phyloP scores from a whole-genome alignment of 2,888 invertebrate genomes.

The Candidula unifasciata region DNA sequence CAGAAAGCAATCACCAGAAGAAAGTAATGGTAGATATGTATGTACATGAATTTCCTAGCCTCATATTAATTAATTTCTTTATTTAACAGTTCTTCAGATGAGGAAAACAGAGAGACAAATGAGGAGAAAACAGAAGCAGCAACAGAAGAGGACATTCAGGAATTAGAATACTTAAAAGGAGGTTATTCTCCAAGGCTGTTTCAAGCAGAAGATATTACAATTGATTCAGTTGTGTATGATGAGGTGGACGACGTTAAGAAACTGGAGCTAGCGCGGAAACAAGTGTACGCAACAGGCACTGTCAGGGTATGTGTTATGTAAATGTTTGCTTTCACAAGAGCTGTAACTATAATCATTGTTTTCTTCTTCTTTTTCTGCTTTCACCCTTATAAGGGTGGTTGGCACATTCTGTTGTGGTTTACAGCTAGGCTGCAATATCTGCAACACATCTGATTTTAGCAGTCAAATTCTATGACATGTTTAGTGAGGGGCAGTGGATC shows the following conservation, averaged over 20 bases:
- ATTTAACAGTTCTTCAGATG: conserved; percentile 1
- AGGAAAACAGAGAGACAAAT: conserved; percentile 63
- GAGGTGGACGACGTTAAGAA: conserved; percentile 87
- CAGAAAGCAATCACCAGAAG: too few relatives aligned
- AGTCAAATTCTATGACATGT: too few relatives aligned
- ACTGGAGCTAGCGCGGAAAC: conserved; percentile 85
- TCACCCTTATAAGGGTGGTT: too few relatives aligned
- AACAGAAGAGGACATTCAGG: conserved; percentile 80
- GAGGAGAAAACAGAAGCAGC: conserved; percentile 73
- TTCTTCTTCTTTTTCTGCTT: too few relatives aligned
- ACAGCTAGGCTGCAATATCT: too few relatives aligned
- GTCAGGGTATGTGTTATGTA: conserved; percentile 78
- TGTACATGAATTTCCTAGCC: too few relatives aligned
- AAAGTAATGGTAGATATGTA: too few relatives aligned
- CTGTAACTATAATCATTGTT: too few relatives aligned
- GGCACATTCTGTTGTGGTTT: too few relatives aligned
- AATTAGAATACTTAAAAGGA: conserved; percentile 86
- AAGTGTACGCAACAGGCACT: conserved; percentile 79
- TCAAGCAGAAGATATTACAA: conserved; percentile 83
- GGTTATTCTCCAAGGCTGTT: conserved; percentile 90
- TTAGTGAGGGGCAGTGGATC: too few relatives aligned
- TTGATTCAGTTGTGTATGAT: conserved; percentile 86
- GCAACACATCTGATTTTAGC: too few relatives aligned
- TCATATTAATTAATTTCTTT: background rate
- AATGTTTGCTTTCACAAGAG: too few relatives aligned